Percentiles rank a stretch among this genome's conserved stretches.
These are phyloP conservation scores for Mizuhopecten yessoensis DNA, from an alignment of 1,140 invertebrate species.

Conservation along the genomic window DNA sequence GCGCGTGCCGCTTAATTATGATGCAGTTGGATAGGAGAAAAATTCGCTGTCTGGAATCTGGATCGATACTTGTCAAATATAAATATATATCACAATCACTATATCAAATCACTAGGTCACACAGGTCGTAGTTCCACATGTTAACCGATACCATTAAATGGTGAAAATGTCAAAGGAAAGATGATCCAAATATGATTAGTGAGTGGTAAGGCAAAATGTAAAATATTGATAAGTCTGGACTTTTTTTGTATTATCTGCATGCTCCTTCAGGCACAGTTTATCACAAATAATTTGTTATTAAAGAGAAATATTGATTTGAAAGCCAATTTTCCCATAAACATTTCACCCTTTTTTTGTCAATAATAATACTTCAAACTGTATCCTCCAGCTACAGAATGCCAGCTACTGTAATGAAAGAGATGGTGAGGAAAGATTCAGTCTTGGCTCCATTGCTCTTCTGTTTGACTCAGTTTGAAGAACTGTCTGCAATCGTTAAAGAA, in stretches of 20 bases:
- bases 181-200: slow-evolving; percentile 59
- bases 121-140: slow-evolving; percentile 45
- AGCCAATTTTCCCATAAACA: slow-evolving; percentile 11
- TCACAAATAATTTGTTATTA: slow-evolving; percentile 1
- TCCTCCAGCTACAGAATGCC: too few relatives aligned
- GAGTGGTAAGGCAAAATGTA: slow-evolving; percentile 41
- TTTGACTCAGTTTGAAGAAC: too few relatives aligned
- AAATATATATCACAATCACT: slow-evolving; percentile 62
- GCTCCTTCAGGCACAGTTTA: not conserved
- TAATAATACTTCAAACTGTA: too few relatives aligned
- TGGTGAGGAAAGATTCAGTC: too few relatives aligned
- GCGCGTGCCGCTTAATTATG: slow-evolving; percentile 23
- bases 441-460: too few relatives aligned
- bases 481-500: too few relatives aligned
- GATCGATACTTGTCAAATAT: slow-evolving; percentile 58
- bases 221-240: slow-evolving; percentile 46
- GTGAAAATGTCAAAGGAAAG: slow-evolving; percentile 56
- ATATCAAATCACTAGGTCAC: slow-evolving; percentile 54
- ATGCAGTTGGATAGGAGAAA: slow-evolving; percentile 37
- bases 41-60: not conserved
- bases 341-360: not conserved
- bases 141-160: slow-evolving; percentile 62
- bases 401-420: too few relatives aligned
- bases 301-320: slow-evolving; percentile 35
- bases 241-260: not conserved